Evolutionary conservation across 2,888 invertebrate species (phyloP), one percentile per base, ranked within the genome.

Genomic region (Pammene aurita): DNA sequence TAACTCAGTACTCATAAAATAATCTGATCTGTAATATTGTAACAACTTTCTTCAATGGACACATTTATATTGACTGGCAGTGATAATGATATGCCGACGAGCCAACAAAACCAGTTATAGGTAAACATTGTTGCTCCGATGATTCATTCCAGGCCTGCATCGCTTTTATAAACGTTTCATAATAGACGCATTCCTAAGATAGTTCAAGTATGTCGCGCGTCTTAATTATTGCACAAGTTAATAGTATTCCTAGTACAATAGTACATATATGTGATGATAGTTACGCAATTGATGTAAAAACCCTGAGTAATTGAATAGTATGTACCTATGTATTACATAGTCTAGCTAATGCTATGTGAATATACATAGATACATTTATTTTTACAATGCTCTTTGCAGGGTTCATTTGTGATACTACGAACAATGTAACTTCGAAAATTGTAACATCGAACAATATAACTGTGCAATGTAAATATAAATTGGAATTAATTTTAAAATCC

Each of bases 111-210:
- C 64, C 44, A 64, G 64, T 64, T 64, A 57, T 46, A 60, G 46
- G 68, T 48, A 64, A 69, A 69, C 56, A 64, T 60, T 65, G 64
- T 58, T 69, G 68, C 46, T 54, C 26, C 35, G 68, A 69, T 69
- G 69, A 69, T 65, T 69, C 69, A 69, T 58, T 52, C 58, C 57
- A 34, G 38, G 60, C 69, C 69, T 58, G 69, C 69, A 65, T 69
- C 60, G 65, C 55, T 35, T 54, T 65, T 58, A 60, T 69, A 55
- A 55, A 69, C 60, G 69, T 69, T 69, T 69, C 69, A 69, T 69
- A 69, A 69, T 65, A 69, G 58, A 60, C 64, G 46, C 69, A 69
- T 69, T 69, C 69, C 41, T 60, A 38, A 48, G 64, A 69, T 65
- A 65, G 34, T 60, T 65, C 65, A 46, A 55, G 46, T 69, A 60